Conservation (phyloP, 2,113 vertebrate species). For the Grus americana region DNA sequence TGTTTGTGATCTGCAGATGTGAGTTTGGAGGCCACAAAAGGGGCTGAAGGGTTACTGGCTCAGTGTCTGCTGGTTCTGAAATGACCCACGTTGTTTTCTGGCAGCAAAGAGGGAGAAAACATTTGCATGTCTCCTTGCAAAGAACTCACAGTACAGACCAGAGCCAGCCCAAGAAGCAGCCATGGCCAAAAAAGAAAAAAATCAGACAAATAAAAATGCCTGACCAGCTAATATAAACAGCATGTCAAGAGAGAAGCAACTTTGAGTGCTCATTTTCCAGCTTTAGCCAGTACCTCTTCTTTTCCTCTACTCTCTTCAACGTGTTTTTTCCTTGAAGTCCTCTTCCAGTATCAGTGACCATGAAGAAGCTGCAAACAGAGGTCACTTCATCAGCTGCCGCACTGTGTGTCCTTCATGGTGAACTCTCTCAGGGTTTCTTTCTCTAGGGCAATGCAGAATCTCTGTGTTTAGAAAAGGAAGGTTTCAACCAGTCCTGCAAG, state of each 20-base stretch:
- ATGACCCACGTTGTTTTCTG: background rate
- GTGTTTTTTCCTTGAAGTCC: background rate
- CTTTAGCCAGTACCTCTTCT: background rate
- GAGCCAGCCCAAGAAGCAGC: background rate
- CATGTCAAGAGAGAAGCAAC: background rate
- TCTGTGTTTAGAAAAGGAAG: background rate
- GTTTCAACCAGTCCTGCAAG: background rate
- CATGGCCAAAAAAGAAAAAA: background rate
- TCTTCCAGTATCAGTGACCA: background rate
- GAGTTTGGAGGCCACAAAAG: background rate
- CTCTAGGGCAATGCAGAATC: background rate
- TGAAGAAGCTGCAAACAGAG: background rate
- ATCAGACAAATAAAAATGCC: slow-evolving; percentile 13
- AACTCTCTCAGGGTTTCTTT: background rate
- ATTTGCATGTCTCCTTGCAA: background rate
- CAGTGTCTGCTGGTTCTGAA: background rate
- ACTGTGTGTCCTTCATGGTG: background rate
- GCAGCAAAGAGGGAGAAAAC: background rate
- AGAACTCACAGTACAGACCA: background rate
- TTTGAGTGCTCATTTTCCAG: background rate
- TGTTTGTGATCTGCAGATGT: background rate
- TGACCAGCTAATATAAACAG: slow-evolving; percentile 1
- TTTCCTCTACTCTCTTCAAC: background rate
- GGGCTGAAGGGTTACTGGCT: background rate
- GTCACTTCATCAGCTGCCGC: background rate